Evolutionary conservation across 2,797 vertebrate genomes (phyloP), one percentile per base, ranked within the genome.

Genomic region (Muscicapa comitata): DNA sequence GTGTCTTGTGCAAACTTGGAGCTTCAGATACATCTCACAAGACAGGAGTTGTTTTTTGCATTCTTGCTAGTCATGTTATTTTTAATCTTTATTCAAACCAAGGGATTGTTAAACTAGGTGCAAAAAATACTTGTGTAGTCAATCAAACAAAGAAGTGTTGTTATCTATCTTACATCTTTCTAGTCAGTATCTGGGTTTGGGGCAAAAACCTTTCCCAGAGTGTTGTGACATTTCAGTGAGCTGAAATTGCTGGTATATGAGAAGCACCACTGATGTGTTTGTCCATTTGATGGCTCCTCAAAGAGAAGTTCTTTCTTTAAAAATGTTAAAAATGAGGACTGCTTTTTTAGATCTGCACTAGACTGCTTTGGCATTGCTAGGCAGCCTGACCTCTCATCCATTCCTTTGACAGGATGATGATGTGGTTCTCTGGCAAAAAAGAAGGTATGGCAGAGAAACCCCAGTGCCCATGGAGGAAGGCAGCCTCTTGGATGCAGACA

Each of bases 401-500:
- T 43, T 73, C 29, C 25, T 70, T 68, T 63, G 28, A 55, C 98
- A 99, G 99, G 99, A 99, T n/a, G 99, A 99, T 95, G 99, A 99
- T 86, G 63, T 97, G 83, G 96, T 97, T 17, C 93, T 97, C 13
- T 97, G 98, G 96, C 98, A 98, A 28, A 97, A 97, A 42, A 97
- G 94, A 29, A 93, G 96, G 72, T 98, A 97, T 63, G 98, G 98
- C 92, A 95, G 96, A 54, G 99, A 99, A 58, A 98, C 98, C 0
- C 99, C 99, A 0, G 98, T 98, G 19, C 99, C 99, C 4, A 99
- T 99, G 99, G 99, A 99, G 96, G 99, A 99, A 97, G 99, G 99
- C 93, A 97, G 98, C 5, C 98, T 99, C 74, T 98, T 99, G 94
- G 99, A 99, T 97, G 99, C 99, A 91, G 99, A 99, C 45, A 98